phyloP scores from a whole-genome alignment of 2,888 invertebrate species.

The Rugalucina vietnamica region DNA sequence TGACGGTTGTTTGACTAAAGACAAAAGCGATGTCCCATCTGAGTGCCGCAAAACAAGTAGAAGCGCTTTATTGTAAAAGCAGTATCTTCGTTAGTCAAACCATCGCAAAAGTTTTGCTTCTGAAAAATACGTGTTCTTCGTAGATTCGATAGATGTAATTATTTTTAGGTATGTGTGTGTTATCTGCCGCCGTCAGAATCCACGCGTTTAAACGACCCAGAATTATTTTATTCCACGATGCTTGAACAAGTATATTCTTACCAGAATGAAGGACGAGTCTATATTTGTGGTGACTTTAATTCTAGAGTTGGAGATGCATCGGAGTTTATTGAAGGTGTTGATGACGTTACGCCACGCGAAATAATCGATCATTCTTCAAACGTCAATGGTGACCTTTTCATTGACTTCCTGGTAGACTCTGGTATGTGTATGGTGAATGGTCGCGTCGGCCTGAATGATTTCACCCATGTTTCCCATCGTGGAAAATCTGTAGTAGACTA shows the following conservation, averaged over 20 bases:
- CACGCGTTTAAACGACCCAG: neutral
- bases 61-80: too few relatives aligned
- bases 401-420: constrained; percentile 9
- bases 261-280: neutral
- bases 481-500: constrained; percentile 19
- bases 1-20: too few relatives aligned
- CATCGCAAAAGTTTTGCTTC: too few relatives aligned
- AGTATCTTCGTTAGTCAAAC: too few relatives aligned
- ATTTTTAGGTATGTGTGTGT: constrained; percentile 16
- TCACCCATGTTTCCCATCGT: constrained; percentile 9
- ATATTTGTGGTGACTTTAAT: constrained; percentile 15
- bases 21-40: too few relatives aligned
- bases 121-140: too few relatives aligned
- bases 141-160: too few relatives aligned
- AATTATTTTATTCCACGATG: constrained; percentile 11
- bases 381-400: constrained; percentile 1
- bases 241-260: constrained; percentile 15
- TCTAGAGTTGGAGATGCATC: neutral
- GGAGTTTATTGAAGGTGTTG: constrained; percentile 1
- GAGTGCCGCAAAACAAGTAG: too few relatives aligned
- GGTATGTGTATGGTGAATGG: constrained; percentile 14
- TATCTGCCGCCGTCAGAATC: constrained; percentile 20
- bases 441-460: neutral
- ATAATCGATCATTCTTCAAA: neutral
- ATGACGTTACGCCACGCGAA: neutral